Base-by-base conservation (phyloP, 2,113 vertebrate species). In the Puffinus mauretanicus region DNA sequence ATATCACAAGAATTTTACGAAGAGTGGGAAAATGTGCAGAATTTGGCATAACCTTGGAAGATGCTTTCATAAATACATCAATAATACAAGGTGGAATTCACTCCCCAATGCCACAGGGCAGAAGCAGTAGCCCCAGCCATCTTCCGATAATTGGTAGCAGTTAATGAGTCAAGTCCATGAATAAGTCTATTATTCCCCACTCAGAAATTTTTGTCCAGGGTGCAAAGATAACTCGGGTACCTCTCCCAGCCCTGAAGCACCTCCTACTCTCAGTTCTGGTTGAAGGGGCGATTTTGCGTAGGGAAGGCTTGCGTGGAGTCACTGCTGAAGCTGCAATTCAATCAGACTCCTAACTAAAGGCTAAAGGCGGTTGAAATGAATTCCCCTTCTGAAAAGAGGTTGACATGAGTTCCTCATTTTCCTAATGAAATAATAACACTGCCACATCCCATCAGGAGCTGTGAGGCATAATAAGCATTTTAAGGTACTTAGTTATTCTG, bases 391-490 rank as follows among this genome's bases (percentile, higher is more conserved):
- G 22, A 79, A 69, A 76, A 92, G 65, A 64, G 47, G 32, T 40
- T 93, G 84, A 93, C 29, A 44, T 13, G 21, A 82, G 55, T 82
- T 64, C 34, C 62, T 84, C 18, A 61, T 91, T 93, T 80, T 84
- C 52, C 51, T 94, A 84, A 91, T 82, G 61, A 67, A 89, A 79
- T 72, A 84, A 91, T 70, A 91, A 72, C 58, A 61, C 89, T 84
- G 21, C 44, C 89, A 82, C 27, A 79, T 51, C 54, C 57, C 0
- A 2, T 42, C 61, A 86, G 73, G 47, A 76, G 69, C 86, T 65
- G 29, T 34, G 61, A 89, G 38, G 60, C 57, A 79, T 85, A 87
- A 79, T 44, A 42, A 83, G 32, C 81, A 86, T 71, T 93, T 88
- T 51, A 44, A 86, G 36, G 25, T 58, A 38, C 7, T 73, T 20